Percentiles rank a stretch among this genome's conserved stretches.
These are phyloP conservation scores for Anguilla japonica DNA, from an alignment of 2,113 vertebrate genomes.

Conservation along the genomic window DNA sequence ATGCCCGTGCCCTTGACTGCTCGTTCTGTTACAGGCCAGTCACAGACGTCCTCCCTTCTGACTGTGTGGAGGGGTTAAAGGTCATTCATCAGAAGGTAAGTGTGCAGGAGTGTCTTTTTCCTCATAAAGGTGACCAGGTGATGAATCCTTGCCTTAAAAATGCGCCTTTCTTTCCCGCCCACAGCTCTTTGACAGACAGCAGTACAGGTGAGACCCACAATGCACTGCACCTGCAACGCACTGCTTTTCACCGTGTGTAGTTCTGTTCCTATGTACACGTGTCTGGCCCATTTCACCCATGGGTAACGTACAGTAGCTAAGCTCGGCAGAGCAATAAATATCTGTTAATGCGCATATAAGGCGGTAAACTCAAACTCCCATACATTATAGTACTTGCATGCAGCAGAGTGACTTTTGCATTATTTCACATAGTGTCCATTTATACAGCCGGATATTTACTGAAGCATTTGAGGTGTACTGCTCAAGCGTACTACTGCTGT, in stretches of 20 bases:
- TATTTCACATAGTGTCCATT: too few relatives aligned
- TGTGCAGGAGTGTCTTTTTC: constrained; percentile 23
- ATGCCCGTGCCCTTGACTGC: not conserved
- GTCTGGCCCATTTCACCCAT: not conserved
- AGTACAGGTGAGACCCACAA: constrained; percentile 80
- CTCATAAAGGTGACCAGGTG: not conserved
- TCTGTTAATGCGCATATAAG: too few relatives aligned
- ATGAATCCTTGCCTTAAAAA: not conserved
- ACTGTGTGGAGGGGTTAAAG: constrained; percentile 75
- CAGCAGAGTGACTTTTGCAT: not conserved
- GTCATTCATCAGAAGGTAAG: constrained; percentile 82
- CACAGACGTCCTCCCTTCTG: constrained; percentile 69
- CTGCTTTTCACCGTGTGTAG: not conserved
- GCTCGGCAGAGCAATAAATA: too few relatives aligned
- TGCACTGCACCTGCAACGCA: not conserved
- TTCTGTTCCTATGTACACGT: not conserved
- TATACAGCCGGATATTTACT: too few relatives aligned
- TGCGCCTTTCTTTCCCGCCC: constrained; percentile 30
- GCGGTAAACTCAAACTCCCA: too few relatives aligned
- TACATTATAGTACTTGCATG: too few relatives aligned
- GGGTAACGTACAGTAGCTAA: not conserved
- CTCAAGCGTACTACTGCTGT: too few relatives aligned
- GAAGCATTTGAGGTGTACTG: too few relatives aligned
- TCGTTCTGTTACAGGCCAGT: constrained; percentile 63
- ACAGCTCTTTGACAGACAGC: constrained; percentile 80